Evolutionary conservation across 2,888 invertebrate genomes (phyloP).

Genomic region (Drosophila anomelani): DNA sequence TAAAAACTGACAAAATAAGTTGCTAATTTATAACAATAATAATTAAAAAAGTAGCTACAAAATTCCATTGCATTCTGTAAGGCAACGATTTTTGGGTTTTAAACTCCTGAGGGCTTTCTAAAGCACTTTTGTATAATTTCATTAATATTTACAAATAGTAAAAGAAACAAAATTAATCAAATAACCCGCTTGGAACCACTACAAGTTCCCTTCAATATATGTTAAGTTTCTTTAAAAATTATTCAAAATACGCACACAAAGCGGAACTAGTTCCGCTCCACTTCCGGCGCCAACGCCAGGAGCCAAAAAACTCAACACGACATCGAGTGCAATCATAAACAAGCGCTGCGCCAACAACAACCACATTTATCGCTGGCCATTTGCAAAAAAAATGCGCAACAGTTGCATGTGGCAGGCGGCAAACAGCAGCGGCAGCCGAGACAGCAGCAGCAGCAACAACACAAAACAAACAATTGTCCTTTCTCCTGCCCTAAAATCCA

Average conservation of each 20-base stretch:
- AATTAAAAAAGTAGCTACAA: too few species aligned
- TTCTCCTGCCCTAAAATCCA: conserved; percentile 50
- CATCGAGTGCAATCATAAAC: conserved; percentile 49
- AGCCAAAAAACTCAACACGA: conserved; percentile 29
- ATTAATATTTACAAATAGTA: too few species aligned
- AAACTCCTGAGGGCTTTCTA: fast-evolving
- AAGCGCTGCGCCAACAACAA: conserved; percentile 45
- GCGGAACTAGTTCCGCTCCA: conserved; percentile 19
- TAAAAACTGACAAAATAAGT: too few species aligned
- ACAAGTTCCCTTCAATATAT: background rate
- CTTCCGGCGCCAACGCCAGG: conserved; percentile 3
- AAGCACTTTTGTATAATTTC: too few species aligned
- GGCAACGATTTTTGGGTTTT: too few species aligned
- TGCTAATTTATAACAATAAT: too few species aligned
- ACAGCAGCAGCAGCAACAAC: conserved; percentile 44
- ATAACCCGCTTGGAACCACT: background rate
- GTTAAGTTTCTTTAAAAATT: conserved; percentile 2
- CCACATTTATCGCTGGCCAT: conserved; percentile 46
- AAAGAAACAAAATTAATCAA: too few species aligned
- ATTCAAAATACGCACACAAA: background rate
- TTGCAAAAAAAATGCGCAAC: conserved; percentile 73
- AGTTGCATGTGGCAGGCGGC: conserved; percentile 63
- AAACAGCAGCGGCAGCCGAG: conserved; percentile 8
- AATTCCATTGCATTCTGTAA: too few species aligned
- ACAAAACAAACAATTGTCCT: conserved; percentile 71